Conservation (phyloP, 2,797 vertebrate genomes). For the Enteromius paludinosus region DNA sequence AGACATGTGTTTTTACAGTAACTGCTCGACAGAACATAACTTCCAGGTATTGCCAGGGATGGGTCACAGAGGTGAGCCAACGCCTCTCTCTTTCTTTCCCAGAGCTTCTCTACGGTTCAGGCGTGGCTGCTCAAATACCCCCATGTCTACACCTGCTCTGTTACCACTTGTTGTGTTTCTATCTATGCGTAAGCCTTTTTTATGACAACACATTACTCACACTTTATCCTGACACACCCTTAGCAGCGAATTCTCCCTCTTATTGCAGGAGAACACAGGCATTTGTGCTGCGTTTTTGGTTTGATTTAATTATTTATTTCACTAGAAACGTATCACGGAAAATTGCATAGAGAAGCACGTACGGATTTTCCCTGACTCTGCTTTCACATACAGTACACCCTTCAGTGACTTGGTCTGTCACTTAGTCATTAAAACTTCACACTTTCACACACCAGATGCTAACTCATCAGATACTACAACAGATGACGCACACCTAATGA, state of each 20-base stretch:
- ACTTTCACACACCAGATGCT: neutral
- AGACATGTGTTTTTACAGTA: neutral
- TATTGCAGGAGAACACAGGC: neutral
- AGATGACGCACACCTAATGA: slow-evolving; percentile 14
- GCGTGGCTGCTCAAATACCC: slow-evolving; percentile 16
- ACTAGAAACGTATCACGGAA: neutral
- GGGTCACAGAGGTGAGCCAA: slow-evolving; percentile 4
- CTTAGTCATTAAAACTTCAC: neutral
- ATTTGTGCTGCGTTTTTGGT: neutral
- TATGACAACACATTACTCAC: slow-evolving; percentile 24
- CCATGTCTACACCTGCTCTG: slow-evolving; percentile 19
- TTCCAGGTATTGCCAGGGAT: neutral
- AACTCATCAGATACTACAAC: neutral
- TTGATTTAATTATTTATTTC: neutral
- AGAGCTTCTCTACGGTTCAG: neutral
- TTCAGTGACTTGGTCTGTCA: neutral
- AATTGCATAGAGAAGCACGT: neutral
- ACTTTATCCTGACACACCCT: slow-evolving; percentile 30
- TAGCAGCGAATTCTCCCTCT: neutral
- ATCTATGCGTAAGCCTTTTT: neutral
- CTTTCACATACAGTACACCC: neutral
- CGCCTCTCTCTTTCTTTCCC: neutral
- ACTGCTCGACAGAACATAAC: neutral
- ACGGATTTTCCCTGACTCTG: neutral
- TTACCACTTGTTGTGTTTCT: slow-evolving; percentile 15